These are phyloP conservation scores for Dendrolimus kikuchii DNA, from an alignment of 1,140 invertebrate genomes.

Conservation along the genomic window DNA sequence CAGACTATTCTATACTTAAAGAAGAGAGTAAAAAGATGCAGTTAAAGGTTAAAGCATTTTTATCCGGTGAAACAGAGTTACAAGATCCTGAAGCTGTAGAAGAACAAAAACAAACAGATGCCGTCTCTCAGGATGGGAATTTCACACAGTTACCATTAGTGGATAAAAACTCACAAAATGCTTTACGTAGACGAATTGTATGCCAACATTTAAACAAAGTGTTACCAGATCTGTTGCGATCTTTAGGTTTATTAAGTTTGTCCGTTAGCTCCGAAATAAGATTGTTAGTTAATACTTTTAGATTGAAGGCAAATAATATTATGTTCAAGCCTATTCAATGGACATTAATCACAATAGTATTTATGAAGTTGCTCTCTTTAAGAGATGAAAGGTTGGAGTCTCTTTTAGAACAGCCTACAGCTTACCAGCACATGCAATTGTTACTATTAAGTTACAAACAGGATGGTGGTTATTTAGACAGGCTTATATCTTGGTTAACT, in stretches of 20 bases:
- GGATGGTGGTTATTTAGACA: slow-evolving; percentile 69
- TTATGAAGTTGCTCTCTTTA: slow-evolving; percentile 70
- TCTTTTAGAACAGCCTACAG: slow-evolving; percentile 45
- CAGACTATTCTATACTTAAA: slow-evolving; percentile 73
- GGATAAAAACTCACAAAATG: slow-evolving; percentile 73
- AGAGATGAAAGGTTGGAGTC: slow-evolving; percentile 48
- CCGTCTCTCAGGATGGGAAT: slow-evolving; percentile 21
- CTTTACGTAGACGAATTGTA: slow-evolving; percentile 72
- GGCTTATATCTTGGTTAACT: slow-evolving; percentile 66
- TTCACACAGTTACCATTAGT: slow-evolving; percentile 68
- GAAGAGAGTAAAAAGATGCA: slow-evolving; percentile 72
- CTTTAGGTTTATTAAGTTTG: slow-evolving; percentile 45
- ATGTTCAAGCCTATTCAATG: slow-evolving; percentile 73
- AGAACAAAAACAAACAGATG: slow-evolving; percentile 23
- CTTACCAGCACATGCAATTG: slow-evolving; percentile 62
- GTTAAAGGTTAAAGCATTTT: slow-evolving; percentile 74
- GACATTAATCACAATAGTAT: slow-evolving; percentile 70
- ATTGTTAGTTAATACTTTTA: slow-evolving; percentile 73
- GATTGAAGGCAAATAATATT: slow-evolving; percentile 74
- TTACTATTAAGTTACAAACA: slow-evolving; percentile 69
- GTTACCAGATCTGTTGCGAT: slow-evolving; percentile 54
- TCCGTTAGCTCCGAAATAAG: slow-evolving; percentile 63
- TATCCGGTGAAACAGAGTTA: slow-evolving; percentile 52
- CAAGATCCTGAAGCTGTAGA: slow-evolving; percentile 34
- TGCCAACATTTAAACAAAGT: slow-evolving; percentile 72